phyloP scores from a whole-genome alignment of 2,797 vertebrate genomes.

The Limnodromus scolopaceus region DNA sequence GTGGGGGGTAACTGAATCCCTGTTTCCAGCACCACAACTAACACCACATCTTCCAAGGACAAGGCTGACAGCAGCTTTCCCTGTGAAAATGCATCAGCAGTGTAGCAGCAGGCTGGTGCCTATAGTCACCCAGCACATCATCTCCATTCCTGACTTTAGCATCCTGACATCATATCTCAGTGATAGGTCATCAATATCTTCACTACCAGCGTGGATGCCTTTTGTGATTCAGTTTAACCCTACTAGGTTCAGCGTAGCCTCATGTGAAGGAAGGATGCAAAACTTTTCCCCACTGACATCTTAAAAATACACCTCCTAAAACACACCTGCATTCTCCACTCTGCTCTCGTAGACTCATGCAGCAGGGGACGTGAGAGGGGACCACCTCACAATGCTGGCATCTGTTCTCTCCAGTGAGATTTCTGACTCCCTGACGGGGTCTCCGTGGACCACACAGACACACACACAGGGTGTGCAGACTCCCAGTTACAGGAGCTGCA shows the following conservation, averaged over 20 bases:
- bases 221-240: neutral
- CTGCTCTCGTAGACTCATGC: neutral
- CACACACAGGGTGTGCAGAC: neutral
- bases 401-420: neutral
- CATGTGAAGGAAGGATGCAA: neutral
- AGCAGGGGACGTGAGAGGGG: neutral
- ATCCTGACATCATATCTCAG: neutral
- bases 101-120: neutral
- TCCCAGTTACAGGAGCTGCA: neutral
- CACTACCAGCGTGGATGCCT: neutral
- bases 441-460: neutral
- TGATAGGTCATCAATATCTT: neutral
- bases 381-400: neutral
- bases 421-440: rapidly evolving
- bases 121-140: neutral
- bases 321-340: neutral
- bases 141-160: neutral
- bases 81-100: neutral
- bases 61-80: neutral
- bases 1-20: neutral
- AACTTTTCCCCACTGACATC: neutral
- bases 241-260: neutral
- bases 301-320: neutral
- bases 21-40: neutral
- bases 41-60: neutral